These are phyloP conservation scores for Tarsius wallacei DNA, from an alignment of 2,797 vertebrate genomes.

Conservation along the genomic window DNA sequence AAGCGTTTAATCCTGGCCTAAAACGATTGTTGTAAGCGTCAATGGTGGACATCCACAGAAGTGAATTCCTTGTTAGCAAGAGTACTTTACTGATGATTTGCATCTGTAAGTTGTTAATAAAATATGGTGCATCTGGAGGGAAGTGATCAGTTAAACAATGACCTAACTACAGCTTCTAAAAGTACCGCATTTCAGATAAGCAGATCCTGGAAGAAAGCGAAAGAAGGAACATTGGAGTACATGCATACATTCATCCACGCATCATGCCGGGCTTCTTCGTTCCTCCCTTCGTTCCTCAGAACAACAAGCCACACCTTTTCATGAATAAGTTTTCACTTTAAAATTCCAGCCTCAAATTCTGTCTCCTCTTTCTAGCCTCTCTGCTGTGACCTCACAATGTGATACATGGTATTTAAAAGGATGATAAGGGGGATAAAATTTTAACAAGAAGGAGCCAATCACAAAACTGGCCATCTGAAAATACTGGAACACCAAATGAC, in stretches of 20 bases:
- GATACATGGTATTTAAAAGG: constrained; percentile 9
- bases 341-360: constrained; percentile 8
- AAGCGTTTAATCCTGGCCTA: constrained; percentile 38
- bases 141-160: background rate
- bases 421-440: background rate
- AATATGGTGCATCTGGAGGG: background rate
- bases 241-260: background rate
- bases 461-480: constrained; percentile 8
- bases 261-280: background rate
- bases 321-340: background rate
- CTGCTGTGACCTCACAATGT: background rate
- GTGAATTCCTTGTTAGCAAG: constrained; percentile 59
- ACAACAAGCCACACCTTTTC: background rate
- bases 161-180: constrained; percentile 28
- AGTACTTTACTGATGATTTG: constrained; percentile 14
- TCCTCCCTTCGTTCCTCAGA: background rate
- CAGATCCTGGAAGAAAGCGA: background rate
- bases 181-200: background rate
- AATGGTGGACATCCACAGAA: background rate
- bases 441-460: background rate
- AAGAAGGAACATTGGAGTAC: background rate
- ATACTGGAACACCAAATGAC: background rate
- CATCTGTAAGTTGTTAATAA: constrained; percentile 65
- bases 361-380: background rate
- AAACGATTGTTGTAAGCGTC: background rate